Base-by-base conservation (phyloP, 2,888 invertebrate genomes). In the Drosophila neutralis region DNA sequence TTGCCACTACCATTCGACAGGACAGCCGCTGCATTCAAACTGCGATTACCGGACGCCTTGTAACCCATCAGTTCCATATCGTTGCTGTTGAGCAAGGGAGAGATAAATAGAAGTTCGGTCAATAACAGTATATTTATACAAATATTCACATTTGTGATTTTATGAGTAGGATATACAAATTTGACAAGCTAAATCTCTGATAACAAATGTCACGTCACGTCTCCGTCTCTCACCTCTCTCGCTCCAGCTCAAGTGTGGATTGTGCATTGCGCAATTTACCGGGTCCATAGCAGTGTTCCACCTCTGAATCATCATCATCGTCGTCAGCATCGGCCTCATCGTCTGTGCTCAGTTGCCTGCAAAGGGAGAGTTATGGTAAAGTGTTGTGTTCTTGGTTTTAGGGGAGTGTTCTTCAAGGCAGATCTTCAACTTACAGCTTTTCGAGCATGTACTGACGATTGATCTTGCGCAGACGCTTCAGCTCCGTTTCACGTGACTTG, bases 401-500 rank as follows among this genome's bases (percentile, higher is more conserved):
- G 21, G 1, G 10, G 15, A 31, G 10, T 40, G 29, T 21, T 33
- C 27, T 11, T 21, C 4, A 4, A 6, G 10, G 0, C 4, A n/a
- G 11, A 18, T n/a, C n/a, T 38, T 7, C 1, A 2, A 84, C 92
- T 83, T 92, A 94, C 92, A 95, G 95, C 74, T 94, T 94, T 64
- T 95, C 95, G 91, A 95, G 95, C 76, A 94, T 94, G 62, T 95
- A 95, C 35, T 94, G 94, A 68, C 94, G 93, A 33, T 83, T 89
- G 70, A 94, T 93, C 91, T 95, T 94, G 75, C 96, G 94, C 94
- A 95, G 94, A 78, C 94, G 94, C 94, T 96, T 96, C 51, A 97
- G 93, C 90, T 97, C 97, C 77, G 96, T 95, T 90, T 97, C 97
- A 64, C 97, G 94, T 78, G 95, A 95, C 89, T 97, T 96, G 95